Conservation (phyloP, 2,797 vertebrate genomes). For the Enoplosus armatus region DNA sequence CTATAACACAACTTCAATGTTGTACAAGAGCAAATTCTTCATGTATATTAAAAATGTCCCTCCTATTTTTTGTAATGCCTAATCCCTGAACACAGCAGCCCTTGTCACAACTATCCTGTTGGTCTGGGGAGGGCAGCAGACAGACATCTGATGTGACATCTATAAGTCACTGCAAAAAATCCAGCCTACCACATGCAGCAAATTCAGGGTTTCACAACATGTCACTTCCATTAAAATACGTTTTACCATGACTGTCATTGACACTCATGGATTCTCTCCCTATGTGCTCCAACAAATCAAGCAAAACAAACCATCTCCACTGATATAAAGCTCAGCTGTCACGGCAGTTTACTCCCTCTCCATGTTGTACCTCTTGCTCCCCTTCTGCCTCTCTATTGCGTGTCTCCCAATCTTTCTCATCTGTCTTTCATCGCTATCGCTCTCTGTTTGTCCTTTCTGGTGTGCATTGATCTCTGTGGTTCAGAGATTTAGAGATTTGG, state of each 20-base stretch:
- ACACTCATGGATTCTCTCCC: constrained; percentile 27
- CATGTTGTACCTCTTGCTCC: constrained; percentile 34
- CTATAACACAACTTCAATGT: too few species aligned
- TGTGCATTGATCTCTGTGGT: constrained; percentile 75
- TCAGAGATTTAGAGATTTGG: constrained; percentile 76
- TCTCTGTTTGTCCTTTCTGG: constrained; percentile 72
- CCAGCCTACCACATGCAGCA: background rate
- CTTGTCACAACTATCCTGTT: background rate
- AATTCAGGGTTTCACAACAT: background rate
- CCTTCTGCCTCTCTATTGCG: constrained; percentile 32
- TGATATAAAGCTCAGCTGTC: constrained; percentile 52
- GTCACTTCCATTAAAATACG: constrained; percentile 24
- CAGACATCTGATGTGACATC: background rate
- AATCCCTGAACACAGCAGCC: background rate
- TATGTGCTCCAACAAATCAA: constrained; percentile 39
- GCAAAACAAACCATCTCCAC: constrained; percentile 49
- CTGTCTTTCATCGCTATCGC: constrained; percentile 54
- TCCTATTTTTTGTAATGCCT: background rate
- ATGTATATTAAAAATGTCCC: background rate
- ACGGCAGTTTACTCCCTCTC: constrained; percentile 38
- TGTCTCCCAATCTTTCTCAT: constrained; percentile 50
- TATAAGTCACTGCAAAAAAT: background rate
- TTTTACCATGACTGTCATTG: constrained; percentile 9
- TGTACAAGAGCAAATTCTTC: background rate
- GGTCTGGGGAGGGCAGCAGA: background rate